Conservation (phyloP, 2,797 vertebrate species). For the Rhinichthys osculus region DNA sequence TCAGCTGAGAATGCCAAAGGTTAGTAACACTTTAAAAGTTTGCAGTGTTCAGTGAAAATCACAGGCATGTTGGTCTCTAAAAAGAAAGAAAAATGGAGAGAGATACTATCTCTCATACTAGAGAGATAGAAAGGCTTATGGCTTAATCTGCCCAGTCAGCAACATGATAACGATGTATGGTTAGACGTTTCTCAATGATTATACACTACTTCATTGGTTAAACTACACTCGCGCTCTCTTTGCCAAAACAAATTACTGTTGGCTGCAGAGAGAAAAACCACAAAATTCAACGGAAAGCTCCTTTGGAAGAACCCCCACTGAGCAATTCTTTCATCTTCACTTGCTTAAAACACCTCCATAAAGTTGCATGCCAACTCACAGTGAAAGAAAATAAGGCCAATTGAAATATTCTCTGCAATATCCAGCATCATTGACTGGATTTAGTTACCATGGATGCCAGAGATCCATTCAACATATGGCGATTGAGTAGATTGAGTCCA, state of each 20-base stretch:
- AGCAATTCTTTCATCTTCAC: conserved; percentile 35
- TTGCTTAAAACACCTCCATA: conserved; percentile 5
- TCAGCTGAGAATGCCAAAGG: neutral
- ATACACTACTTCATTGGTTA: conserved; percentile 27
- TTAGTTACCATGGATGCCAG: conserved; percentile 25
- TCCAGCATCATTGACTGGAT: neutral
- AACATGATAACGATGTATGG: conserved; percentile 65
- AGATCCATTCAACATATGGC: conserved; percentile 23
- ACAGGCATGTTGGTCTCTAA: neutral
- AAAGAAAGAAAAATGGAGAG: conserved; percentile 32
- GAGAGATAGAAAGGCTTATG: neutral
- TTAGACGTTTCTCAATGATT: conserved; percentile 46
- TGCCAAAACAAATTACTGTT: conserved; percentile 38
- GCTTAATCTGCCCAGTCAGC: conserved; percentile 60
- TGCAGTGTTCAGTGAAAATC: neutral
- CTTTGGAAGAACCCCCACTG: conserved; percentile 16
- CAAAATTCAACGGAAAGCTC: conserved; percentile 23
- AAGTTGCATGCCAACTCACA: conserved; percentile 1
- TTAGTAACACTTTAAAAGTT: neutral
- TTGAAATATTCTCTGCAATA: neutral
- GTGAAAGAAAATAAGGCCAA: neutral
- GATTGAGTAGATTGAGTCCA: neutral
- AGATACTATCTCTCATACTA: neutral
- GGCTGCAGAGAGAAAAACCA: conserved; percentile 49
- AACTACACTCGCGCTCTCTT: conserved; percentile 33